Evolutionary conservation across 1,140 invertebrate genomes (phyloP).

Genomic region (Triops cancriformis): DNA sequence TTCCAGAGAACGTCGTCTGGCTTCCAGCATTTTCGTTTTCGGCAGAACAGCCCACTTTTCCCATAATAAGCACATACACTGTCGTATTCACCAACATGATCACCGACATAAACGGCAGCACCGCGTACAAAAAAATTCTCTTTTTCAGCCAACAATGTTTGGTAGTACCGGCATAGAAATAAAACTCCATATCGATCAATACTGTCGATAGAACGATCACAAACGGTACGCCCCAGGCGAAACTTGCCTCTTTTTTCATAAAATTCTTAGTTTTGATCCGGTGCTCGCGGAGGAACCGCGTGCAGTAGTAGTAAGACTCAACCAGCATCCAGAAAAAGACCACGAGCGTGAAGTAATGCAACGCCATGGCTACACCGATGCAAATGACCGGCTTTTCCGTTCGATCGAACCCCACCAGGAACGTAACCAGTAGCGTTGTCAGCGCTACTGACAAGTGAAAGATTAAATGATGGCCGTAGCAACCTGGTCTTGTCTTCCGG

Average conservation of each 20-base stretch:
- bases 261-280: constrained; percentile 36
- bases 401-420: constrained; percentile 31
- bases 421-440: constrained; percentile 30
- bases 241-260: constrained; percentile 38
- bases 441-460: constrained; percentile 33
- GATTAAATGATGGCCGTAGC: constrained; percentile 32
- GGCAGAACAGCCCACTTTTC: constrained; percentile 38
- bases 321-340: constrained; percentile 46
- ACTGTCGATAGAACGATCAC: constrained; percentile 32
- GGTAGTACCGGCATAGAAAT: constrained; percentile 21
- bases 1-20: constrained; percentile 32
- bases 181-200: constrained; percentile 29
- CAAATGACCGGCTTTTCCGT: constrained; percentile 29
- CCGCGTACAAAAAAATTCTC: constrained; percentile 40
- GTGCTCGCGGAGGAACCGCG: constrained; percentile 42
- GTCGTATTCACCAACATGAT: constrained; percentile 40
- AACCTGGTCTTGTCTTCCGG: constrained; percentile 26
- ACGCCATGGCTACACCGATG: constrained; percentile 36
- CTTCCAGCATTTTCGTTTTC: constrained; percentile 29
- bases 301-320: constrained; percentile 43
- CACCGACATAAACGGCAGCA: constrained; percentile 38
- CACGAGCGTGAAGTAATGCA: constrained; percentile 43
- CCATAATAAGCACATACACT: constrained; percentile 39
- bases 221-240: constrained; percentile 39
- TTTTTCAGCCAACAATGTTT: constrained; percentile 41